Evolutionary conservation across 2,797 vertebrate species (phyloP).

Genomic region (Falco peregrinus): DNA sequence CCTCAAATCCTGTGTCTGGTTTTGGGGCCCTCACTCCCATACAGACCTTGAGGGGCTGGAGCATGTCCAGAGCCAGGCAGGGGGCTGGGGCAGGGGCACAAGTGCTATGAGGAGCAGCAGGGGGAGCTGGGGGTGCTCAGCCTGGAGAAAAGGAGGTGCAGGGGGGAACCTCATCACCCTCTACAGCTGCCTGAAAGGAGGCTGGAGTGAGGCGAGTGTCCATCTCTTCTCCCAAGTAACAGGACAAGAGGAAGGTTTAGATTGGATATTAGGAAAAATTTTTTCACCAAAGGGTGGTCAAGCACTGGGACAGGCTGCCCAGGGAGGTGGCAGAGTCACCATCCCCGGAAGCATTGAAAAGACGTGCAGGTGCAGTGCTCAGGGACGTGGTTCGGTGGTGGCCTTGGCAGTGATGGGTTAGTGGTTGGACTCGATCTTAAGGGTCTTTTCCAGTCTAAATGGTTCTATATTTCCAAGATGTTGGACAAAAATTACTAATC

Average conservation of each 20-base stretch:
- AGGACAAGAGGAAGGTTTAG: not conserved
- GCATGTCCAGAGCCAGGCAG: accelerated
- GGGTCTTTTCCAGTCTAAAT: not conserved
- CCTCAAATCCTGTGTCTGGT: accelerated
- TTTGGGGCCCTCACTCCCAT: not conserved
- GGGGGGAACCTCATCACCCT: accelerated
- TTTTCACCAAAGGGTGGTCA: not conserved
- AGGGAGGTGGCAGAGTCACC: not conserved
- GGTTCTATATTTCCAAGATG: not conserved
- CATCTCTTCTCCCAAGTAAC: not conserved
- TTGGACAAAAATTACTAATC: not conserved
- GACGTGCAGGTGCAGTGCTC: accelerated
- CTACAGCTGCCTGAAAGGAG: not conserved
- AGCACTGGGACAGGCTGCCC: not conserved
- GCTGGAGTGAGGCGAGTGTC: no score
- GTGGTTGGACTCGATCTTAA: not conserved
- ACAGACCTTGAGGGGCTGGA: accelerated
- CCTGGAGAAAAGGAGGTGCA: not conserved
- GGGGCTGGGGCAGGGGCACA: not conserved
- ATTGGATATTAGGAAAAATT: not conserved
- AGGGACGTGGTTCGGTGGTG: not conserved
- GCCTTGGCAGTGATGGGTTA: not conserved
- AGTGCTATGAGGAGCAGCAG: not conserved
- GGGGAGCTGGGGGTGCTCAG: accelerated
- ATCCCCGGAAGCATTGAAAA: not conserved